Percentiles rank a stretch among this genome's conserved stretches.
Evolutionary conservation across 2,797 vertebrate genomes (phyloP).

Genomic region (Halcyon leucocephala): DNA sequence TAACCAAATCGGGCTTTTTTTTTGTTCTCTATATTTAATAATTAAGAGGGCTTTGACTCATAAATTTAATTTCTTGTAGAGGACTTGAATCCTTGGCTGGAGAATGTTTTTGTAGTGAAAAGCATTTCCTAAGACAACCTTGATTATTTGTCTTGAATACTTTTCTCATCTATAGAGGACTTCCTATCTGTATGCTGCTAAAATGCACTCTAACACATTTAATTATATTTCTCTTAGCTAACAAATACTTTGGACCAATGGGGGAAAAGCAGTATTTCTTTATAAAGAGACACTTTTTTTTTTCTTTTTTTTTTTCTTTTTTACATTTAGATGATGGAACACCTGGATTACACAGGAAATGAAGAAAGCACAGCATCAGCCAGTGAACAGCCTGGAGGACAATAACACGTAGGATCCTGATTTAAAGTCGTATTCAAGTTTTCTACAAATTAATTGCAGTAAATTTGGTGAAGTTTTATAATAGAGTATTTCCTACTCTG

Average conservation of each 20-base stretch:
- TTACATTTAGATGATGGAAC: slow-evolving; percentile 79
- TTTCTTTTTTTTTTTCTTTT: neutral
- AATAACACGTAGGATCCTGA: slow-evolving; percentile 36
- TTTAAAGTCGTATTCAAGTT: slow-evolving; percentile 41
- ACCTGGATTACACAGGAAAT: slow-evolving; percentile 74
- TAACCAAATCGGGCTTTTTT: neutral
- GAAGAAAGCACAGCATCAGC: slow-evolving; percentile 74
- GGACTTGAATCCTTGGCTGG: neutral
- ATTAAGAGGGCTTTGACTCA: neutral
- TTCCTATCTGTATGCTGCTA: slow-evolving; percentile 14
- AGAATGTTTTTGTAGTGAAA: neutral
- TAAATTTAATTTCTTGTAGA: neutral
- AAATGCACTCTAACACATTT: slow-evolving; percentile 20
- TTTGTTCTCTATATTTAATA: neutral
- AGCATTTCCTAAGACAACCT: neutral
- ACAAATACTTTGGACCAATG: neutral
- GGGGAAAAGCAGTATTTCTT: neutral
- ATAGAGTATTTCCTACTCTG: slow-evolving; percentile 56
- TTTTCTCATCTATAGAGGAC: neutral
- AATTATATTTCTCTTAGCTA: slow-evolving; percentile 43
- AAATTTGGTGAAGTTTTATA: slow-evolving; percentile 62
- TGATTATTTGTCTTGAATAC: neutral
- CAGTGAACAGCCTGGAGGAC: slow-evolving; percentile 65
- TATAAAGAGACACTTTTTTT: neutral
- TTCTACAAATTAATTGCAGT: slow-evolving; percentile 57